Conservation (phyloP, 37 sponge, comb jelly and placozoan species). For the Axinella damicornis region DNA sequence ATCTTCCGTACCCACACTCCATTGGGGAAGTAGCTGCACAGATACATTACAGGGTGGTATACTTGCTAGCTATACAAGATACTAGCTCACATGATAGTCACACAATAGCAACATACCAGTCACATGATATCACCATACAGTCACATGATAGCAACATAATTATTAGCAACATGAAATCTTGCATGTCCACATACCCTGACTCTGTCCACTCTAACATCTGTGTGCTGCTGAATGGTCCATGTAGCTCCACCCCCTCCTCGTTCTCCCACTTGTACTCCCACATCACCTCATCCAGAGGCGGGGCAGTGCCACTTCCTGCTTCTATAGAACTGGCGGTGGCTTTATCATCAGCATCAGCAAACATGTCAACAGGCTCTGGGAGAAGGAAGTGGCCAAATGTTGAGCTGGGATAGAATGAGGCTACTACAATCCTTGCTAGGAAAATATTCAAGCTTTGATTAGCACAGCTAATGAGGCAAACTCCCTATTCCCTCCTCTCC, state of each 20-base stretch:
- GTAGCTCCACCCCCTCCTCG: conserved; percentile 63
- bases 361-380: conserved; percentile 74
- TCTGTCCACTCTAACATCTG: conserved; percentile 91
- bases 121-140: too few species aligned
- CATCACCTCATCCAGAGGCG: conserved; percentile 50
- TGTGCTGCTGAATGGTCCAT: conserved; percentile 89
- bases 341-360: conserved; percentile 23
- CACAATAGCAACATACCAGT: too few species aligned
- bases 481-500: too few species aligned
- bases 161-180: too few species aligned
- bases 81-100: too few species aligned
- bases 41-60: too few species aligned
- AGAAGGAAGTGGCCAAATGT: not conserved
- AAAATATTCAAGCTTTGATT: too few species aligned
- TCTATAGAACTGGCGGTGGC: not conserved
- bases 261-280: conserved; percentile 95
- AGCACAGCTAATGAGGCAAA: too few species aligned
- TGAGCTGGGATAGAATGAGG: not conserved
- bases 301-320: not conserved
- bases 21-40: conserved; percentile 82
- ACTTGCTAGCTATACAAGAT: too few species aligned
- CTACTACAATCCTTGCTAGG: too few species aligned
- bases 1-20: conserved; percentile 87
- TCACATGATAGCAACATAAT: too few species aligned
- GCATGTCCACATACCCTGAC: conserved; percentile 64